These are phyloP conservation scores for Plectropomus leopardus DNA, from an alignment of 2,113 vertebrate genomes.

Conservation along the genomic window DNA sequence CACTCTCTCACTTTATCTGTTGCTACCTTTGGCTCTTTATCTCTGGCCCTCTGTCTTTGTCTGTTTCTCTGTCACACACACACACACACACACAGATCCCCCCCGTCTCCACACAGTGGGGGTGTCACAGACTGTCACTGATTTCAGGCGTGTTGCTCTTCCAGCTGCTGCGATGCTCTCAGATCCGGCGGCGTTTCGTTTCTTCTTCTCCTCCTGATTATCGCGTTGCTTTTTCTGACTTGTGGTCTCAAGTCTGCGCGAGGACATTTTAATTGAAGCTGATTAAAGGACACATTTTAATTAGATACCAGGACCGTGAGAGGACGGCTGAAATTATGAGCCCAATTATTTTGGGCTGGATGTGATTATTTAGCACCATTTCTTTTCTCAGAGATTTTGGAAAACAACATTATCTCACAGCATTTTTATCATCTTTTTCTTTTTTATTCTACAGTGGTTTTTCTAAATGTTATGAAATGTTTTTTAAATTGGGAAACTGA, in stretches of 20 bases:
- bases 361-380: constrained; percentile 10
- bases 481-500: not conserved
- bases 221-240: constrained; percentile 13
- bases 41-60: constrained; percentile 24
- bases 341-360: constrained; percentile 36
- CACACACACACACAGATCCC: constrained; percentile 7
- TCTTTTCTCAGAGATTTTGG: not conserved
- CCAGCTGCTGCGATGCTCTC: constrained; percentile 33
- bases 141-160: constrained; percentile 36
- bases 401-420: not conserved
- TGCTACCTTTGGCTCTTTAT: constrained; percentile 61
- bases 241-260: constrained; percentile 18
- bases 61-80: not conserved
- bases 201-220: not conserved
- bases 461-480: not conserved
- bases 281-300: constrained; percentile 56
- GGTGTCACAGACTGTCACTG: constrained; percentile 22
- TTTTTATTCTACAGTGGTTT: not conserved
- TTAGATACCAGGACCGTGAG: constrained; percentile 10
- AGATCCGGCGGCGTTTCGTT: constrained; percentile 16
- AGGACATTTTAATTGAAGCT: constrained; percentile 41
- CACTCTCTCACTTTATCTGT: constrained; percentile 39
- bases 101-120: constrained; percentile 10
- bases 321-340: constrained; percentile 16
- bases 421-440: not conserved